phyloP scores from a whole-genome alignment of 2,797 vertebrate genomes.

The Merluccius polli region DNA sequence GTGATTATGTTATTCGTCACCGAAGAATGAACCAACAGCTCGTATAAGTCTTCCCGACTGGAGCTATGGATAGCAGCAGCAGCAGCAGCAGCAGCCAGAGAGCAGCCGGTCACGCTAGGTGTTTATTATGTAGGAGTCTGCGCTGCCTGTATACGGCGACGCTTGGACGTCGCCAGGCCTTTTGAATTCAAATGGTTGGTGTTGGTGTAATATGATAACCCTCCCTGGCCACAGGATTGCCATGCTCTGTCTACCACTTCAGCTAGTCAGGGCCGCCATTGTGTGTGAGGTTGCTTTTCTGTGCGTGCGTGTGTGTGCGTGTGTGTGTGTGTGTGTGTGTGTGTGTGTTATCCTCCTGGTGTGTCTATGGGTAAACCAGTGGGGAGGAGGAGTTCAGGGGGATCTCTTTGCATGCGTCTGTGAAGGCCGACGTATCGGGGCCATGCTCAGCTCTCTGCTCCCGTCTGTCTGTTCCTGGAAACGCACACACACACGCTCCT shows the following conservation, averaged over 20 bases:
- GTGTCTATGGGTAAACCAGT: neutral
- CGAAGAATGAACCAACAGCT: neutral
- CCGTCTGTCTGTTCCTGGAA: constrained; percentile 53
- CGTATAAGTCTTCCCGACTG: neutral
- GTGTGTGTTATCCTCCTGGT: neutral
- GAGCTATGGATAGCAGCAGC: neutral
- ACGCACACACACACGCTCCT: constrained; percentile 28
- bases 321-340: neutral
- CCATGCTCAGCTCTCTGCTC: constrained; percentile 32
- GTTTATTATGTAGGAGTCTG: neutral
- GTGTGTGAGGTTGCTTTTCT: too few relatives aligned
- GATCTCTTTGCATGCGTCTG: constrained; percentile 31
- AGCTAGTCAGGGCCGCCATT: too few relatives aligned
- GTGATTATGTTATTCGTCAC: neutral
- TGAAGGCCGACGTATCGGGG: constrained; percentile 28
- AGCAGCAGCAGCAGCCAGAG: neutral
- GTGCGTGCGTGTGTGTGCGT: neutral
- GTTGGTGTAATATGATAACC: too few relatives aligned
- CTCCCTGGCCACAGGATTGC: too few relatives aligned
- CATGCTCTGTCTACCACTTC: too few relatives aligned
- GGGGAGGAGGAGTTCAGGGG: constrained; percentile 27
- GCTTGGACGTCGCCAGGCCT: neutral
- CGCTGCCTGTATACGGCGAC: neutral
- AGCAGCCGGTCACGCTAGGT: neutral
- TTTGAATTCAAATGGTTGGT: neutral